Evolutionary conservation across 2,797 vertebrate species (phyloP), one percentile per base, ranked within the genome.

Genomic region (Rhinatrema bivittatum): DNA sequence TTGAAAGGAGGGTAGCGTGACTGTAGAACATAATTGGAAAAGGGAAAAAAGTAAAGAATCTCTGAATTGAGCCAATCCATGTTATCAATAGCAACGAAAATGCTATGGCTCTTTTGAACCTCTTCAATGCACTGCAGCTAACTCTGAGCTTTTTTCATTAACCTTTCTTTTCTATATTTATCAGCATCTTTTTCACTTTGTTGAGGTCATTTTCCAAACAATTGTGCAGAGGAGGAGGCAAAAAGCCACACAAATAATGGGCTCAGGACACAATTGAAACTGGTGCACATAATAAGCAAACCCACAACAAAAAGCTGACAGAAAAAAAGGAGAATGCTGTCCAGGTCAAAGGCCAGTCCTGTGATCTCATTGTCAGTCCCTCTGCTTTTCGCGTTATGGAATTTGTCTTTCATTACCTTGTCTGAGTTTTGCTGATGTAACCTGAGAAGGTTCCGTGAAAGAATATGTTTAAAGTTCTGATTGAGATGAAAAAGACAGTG

Each of bases 291-390:
- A 77, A 70, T 70, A 82, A 82, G 77, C 76, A 62, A 55, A 46
- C 32, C 44, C 45, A 46, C 40, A 49, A 52, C 33, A 38, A 38
- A 27, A 48, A 65, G 59, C 37, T 25, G 12, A 39, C 30, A 49
- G 45, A 72, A 60, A 82, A 78, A 85, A 82, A 89, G 89, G 84
- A 82, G 84, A 79, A 84, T 50, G 56, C 65, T 61, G 78, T 72
- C 72, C 68, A 54, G 73, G 86, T 88, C 86, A 91, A 71, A 85
- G 89, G 86, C 91, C 82, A 79, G 52, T 47, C 59, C 76, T 87
- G 77, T 84, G 81, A 83, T 87, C 86, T 85, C 79, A 81, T 83
- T 87, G 85, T 80, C 44, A 65, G 81, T 10, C 36, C 60, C 66
- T 73, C 62, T 51, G 73, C 70, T 69, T 73, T 79, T 78, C 65